A percentile compares a stretch with the other conserved stretches of the same genome.
Evolutionary conservation across 2,888 invertebrate species (phyloP).

Genomic region (Tetheella fluctuosa): DNA sequence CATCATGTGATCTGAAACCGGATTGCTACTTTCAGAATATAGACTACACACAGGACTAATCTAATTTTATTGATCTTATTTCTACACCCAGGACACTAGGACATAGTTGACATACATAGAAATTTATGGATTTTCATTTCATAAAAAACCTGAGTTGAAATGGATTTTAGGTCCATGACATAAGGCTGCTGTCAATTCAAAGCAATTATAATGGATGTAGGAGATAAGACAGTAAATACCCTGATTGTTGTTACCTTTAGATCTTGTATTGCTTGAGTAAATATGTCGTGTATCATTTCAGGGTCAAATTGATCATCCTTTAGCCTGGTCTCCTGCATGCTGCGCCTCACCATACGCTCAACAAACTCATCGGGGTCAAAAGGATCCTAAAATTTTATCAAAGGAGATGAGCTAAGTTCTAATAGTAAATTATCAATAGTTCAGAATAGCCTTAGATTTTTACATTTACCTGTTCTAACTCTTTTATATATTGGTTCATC

Average conservation of each 20-base stretch:
- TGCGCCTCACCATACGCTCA: constrained; percentile 97
- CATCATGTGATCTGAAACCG: too few relatives aligned
- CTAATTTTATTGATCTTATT: too few relatives aligned
- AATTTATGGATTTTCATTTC: too few relatives aligned
- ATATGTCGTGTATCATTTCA: constrained; percentile 93
- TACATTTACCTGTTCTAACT: constrained; percentile 89
- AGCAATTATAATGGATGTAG: too few relatives aligned
- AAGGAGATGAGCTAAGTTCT: constrained; percentile 2
- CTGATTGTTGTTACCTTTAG: constrained; percentile 68
- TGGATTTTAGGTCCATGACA: too few relatives aligned
- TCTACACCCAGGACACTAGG: too few relatives aligned
- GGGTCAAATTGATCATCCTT: constrained; percentile 90
- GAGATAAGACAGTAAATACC: too few relatives aligned
- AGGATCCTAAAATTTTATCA: constrained; percentile 88
- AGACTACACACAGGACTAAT: too few relatives aligned
- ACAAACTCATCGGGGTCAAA: constrained; percentile 99
- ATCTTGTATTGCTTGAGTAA: constrained; percentile 96
- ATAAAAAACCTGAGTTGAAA: too few relatives aligned
- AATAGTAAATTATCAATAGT: neutral
- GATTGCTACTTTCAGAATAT: too few relatives aligned
- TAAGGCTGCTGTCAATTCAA: too few relatives aligned
- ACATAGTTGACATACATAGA: too few relatives aligned
- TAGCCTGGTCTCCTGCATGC: constrained; percentile 90
- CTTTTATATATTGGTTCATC: constrained; percentile 95
- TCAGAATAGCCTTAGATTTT: constrained; percentile 12